Base-by-base conservation (phyloP, 2,888 invertebrate genomes). In the Pandemis heparana region DNA sequence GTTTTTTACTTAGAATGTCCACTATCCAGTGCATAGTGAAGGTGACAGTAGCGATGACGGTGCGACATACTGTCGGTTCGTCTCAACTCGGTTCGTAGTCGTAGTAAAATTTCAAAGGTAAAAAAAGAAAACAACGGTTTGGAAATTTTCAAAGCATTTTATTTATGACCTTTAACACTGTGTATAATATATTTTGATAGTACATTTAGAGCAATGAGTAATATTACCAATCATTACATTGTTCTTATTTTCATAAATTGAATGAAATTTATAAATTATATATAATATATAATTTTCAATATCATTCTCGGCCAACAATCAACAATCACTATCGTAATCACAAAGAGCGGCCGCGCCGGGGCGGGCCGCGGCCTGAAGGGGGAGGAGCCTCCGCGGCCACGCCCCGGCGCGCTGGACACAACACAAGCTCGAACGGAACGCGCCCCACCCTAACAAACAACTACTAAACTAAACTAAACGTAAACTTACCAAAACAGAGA, bases 181-280 rank as follows among this genome's bases (percentile, higher is more conserved):
- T 94, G 94, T 94, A 94, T 94, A 94, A 94, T 94, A 94, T 94
- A 95, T 94, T 94, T 94, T 94, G 94, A 94, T 95, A 95, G 92
- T 95, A 95, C 95, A 95, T 94, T 94, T 94, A 95, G 94, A 94
- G 95, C 94, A 94, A 93, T 94, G 91, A 94, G 93, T 95, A 94
- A 95, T 94, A 93, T 94, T 93, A 94, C 94, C 94, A 92, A 94
- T 93, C 90, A 93, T 92, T 94, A 94, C 94, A 94, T 93, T 92
- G 93, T 95, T 92, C 91, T 91, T 93, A 94, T 86, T 87, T 87
- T 86, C 90, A 91, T 92, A 94, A 90, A 91, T 92, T 86, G 91
- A 94, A 93, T 92, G 92, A 93, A 92, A 89, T 91, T 83, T 87
- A 92, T 92, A 92, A 93, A 94, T 92, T 92, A 93, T 92, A 90